These are phyloP conservation scores for Dendrocincla fuliginosa DNA, from an alignment of 2,797 vertebrate genomes.

Conservation along the genomic window DNA sequence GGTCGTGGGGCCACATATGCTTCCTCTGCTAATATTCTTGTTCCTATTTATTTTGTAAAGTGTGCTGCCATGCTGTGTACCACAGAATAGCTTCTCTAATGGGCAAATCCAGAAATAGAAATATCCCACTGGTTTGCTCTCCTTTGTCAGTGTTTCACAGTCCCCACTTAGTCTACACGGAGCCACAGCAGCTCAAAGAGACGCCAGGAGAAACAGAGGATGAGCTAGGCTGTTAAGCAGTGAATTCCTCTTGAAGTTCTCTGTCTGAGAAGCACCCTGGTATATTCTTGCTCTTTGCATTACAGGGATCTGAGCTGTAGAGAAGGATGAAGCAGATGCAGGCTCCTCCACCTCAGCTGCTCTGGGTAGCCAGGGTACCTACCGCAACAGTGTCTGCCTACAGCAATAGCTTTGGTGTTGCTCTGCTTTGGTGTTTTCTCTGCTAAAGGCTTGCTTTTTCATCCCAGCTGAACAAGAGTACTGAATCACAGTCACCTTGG, in stretches of 20 bases:
- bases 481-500: neutral
- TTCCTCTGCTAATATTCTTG: slow-evolving; percentile 53
- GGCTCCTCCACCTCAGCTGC: neutral
- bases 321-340: neutral
- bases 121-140: slow-evolving; percentile 29
- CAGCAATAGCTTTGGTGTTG: neutral
- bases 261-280: neutral
- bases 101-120: slow-evolving; percentile 66
- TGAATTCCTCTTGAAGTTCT: slow-evolving; percentile 20
- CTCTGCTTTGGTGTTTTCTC: neutral
- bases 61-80: neutral
- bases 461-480: neutral
- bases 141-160: slow-evolving; percentile 33
- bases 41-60: slow-evolving; percentile 65
- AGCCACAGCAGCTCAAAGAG: neutral
- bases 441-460: neutral
- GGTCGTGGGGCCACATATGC: slow-evolving; percentile 41
- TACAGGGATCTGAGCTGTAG: neutral
- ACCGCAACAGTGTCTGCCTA: neutral
- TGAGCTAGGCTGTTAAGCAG: rapidly evolving
- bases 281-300: neutral
- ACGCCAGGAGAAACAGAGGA: neutral
- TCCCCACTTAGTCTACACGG: neutral
- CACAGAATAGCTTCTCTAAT: slow-evolving; percentile 54
- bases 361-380: neutral